Evolutionary conservation across 2,797 vertebrate genomes (phyloP), one percentile per base, ranked within the genome.

Genomic region (Acropternis orthonyx): DNA sequence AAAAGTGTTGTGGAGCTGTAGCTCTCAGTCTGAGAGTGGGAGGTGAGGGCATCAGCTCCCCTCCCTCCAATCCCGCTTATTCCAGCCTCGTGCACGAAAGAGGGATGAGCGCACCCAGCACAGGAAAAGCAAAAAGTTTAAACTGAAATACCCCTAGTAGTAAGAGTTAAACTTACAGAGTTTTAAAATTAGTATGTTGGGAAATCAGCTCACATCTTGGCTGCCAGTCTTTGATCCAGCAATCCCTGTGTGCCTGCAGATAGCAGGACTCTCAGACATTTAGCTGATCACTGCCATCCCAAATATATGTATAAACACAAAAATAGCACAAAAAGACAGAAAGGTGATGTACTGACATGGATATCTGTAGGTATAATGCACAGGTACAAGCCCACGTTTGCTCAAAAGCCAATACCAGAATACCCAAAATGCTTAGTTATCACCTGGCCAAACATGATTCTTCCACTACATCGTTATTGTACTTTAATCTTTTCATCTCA

Each of bases 401-500:
- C 43, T 66, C 59, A 20, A 67, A 65, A 81, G 12, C 13, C 67
- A 62, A 3, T 6, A 22, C 43, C 30, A 43, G 32, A 37, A 8
- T 61, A 37, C 32, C n/a, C 56, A 49, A 87, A 90, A 41, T 14
- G 10, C 22, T 80, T 41, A 34, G 24, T 52, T 81, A 83, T 36
- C 63, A 72, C 43, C 43, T 13, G 1, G 55, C 32, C 43, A 90
- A 83, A 72, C 14, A 23, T 0, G 4, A 61, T 55, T 77, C 30
- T 48, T 48, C 18, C 48, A 48, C 12, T 6, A 14, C 62, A 39
- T 44, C 27, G 6, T 91, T 75, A 94, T 93, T 89, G 76, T 72
- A 61, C 28, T 63, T 92, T 2, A 58, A 80, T 48, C 24, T 96
- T 97, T 93, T 95, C 69, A 90, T 76, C 75, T 96, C 72, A 67